Base-by-base conservation (phyloP, 2,888 invertebrate species). In the Deilephila elpenor region DNA sequence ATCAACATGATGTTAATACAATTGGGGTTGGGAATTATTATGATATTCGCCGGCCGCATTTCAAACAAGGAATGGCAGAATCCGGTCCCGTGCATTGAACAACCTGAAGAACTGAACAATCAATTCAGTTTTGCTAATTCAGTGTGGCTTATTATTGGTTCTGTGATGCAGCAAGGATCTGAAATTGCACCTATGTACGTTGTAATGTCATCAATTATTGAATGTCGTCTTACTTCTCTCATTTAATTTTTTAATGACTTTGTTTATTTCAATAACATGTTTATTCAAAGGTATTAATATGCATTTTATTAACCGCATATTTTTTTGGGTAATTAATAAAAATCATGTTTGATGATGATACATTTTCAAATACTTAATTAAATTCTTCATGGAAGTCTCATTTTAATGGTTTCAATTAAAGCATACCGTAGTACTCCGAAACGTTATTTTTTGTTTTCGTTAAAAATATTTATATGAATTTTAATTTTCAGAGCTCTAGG, bases 11-110 rank as follows among this genome's bases (percentile, higher is more conserved):
- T 97, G 51, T 95, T 97, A 2, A 97, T 98, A 0, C 98, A 98
- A 84, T 87, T 98, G 6, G 95, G 96, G 11, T 97, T 98, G 1
- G 98, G 98, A 1, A 88, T 97, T 25, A 94, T 97, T 56, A 96
- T 98, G 88, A 98, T 97, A 86, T 94, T 98, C n/a, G 95, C 98
- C 81, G 98, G 97, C 14, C 95, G 98, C 76, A 94, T 98, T 64
- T 97, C 97, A 37, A 97, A 98, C 5, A 96, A 96, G 76, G 99
- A 99, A 89, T 98, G 98, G 98, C 97, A 97, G 80, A 98, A 98
- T 90, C 98, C 98, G 0, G 97, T 97, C 84, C 97, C 98, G 0
- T 98, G 98, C 83, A 96, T 98, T 72, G 97, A 97, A 80, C 97
- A 98, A 80, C 97, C 98, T 0, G 97, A 97, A 73, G 96, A 96